Percentiles rank a stretch among this genome's conserved stretches.
phyloP scores from a whole-genome alignment of 2,888 invertebrate species.

The Mimachlamys varia region DNA sequence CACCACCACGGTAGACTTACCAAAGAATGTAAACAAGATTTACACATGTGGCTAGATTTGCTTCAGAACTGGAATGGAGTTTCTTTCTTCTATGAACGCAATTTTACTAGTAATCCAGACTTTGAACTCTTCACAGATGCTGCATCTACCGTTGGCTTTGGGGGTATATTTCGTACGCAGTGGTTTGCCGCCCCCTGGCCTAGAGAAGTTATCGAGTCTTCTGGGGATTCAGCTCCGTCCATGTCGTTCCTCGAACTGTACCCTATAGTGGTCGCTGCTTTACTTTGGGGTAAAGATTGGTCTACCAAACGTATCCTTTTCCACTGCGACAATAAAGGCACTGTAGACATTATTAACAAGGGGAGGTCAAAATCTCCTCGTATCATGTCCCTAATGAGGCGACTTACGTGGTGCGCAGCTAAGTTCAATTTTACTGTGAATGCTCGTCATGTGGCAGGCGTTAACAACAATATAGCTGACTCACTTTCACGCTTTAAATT shows the following conservation, averaged over 20 bases:
- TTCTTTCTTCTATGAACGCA: conserved; percentile 39
- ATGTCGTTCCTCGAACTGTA: conserved; percentile 48
- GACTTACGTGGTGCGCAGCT: conserved; percentile 36
- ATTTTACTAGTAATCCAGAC: neutral
- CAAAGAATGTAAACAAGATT: conserved; percentile 38
- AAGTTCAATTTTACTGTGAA: neutral
- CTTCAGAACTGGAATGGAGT: conserved; percentile 46
- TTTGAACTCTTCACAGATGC: conserved; percentile 47
- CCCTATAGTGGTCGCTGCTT: conserved; percentile 50
- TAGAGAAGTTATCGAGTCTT: neutral
- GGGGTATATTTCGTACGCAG: conserved; percentile 43
- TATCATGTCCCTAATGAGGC: conserved; percentile 45
- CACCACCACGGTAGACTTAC: conserved; percentile 42
- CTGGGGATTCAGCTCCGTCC: neutral
- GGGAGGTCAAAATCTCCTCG: conserved; percentile 40
- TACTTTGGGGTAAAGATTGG: conserved; percentile 45
- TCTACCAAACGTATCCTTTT: conserved; percentile 40
- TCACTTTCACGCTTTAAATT: conserved; percentile 52
- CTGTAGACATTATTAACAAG: conserved; percentile 46
- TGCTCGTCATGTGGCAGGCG: neutral
- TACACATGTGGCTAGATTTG: conserved; percentile 43
- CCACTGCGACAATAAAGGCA: conserved; percentile 47
- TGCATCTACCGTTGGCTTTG: conserved; percentile 46
- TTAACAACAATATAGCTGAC: neutral
- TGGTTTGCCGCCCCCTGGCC: conserved; percentile 47